A percentile compares a stretch with the other conserved stretches of the same genome.
These are phyloP conservation scores for Heliothis peltigera DNA, from an alignment of 2,888 invertebrate genomes.

Conservation along the genomic window DNA sequence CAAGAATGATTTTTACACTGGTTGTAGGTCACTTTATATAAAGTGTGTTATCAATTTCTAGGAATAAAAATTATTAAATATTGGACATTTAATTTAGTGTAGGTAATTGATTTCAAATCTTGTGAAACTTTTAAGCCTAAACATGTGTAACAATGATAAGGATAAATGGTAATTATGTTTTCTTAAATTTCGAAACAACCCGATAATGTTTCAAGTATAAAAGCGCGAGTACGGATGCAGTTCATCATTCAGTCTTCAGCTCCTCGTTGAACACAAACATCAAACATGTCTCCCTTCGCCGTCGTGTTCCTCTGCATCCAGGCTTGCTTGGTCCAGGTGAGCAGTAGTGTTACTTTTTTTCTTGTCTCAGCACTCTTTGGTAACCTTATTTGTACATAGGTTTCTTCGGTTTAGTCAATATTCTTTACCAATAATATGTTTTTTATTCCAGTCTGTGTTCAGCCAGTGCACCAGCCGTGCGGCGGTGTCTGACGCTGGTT, in stretches of 20 bases:
- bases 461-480: constrained; percentile 44
- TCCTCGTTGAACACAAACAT: constrained; percentile 29
- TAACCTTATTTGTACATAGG: constrained; percentile 1
- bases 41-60: neutral
- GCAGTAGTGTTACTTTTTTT: neutral
- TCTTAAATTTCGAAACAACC: too few species aligned
- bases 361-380: neutral
- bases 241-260: constrained; percentile 34
- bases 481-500: constrained; percentile 40
- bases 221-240: constrained; percentile 16
- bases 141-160: too few species aligned
- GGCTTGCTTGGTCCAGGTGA: constrained; percentile 68
- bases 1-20: constrained; percentile 24
- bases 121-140: constrained; percentile 29
- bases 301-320: constrained; percentile 65
- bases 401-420: too few species aligned
- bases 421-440: neutral
- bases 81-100: too few species aligned
- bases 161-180: neutral
- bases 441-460: constrained; percentile 24
- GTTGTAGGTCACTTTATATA: constrained; percentile 16
- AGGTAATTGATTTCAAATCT: constrained; percentile 11
- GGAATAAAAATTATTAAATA: neutral
- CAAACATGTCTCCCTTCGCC: constrained; percentile 62
- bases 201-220: constrained; percentile 10